phyloP scores from a whole-genome alignment of 1,140 invertebrate species.

The Uloborus diversus region DNA sequence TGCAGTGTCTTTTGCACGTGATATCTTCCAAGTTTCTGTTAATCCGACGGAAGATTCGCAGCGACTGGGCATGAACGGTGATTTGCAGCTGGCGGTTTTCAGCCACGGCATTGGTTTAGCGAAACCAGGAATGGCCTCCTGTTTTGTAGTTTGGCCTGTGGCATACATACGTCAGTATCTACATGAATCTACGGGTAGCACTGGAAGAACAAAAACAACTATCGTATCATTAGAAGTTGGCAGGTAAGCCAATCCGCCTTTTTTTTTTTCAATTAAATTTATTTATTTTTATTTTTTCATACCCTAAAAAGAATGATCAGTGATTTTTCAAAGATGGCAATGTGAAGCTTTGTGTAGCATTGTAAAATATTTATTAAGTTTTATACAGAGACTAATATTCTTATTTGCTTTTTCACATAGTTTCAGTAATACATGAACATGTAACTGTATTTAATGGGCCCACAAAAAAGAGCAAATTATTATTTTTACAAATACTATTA shows the following conservation, averaged over 20 bases:
- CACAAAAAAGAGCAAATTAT: too few relatives aligned
- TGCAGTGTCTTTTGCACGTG: slow-evolving; percentile 32
- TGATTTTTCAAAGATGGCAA: too few relatives aligned
- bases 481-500: too few relatives aligned
- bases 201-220: slow-evolving; percentile 41
- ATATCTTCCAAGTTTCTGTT: slow-evolving; percentile 56
- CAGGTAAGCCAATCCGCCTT: slow-evolving; percentile 58
- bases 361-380: too few relatives aligned
- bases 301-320: too few relatives aligned
- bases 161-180: slow-evolving; percentile 59
- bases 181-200: slow-evolving; percentile 47
- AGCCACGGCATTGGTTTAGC: slow-evolving; percentile 57
- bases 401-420: too few relatives aligned
- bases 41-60: slow-evolving; percentile 57
- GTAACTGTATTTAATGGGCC: too few relatives aligned
- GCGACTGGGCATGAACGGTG: slow-evolving; percentile 48
- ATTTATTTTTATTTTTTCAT: too few relatives aligned
- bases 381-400: too few relatives aligned
- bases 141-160: slow-evolving; percentile 58
- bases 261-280: too few relatives aligned
- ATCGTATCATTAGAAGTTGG: slow-evolving; percentile 59
- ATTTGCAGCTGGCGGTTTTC: slow-evolving; percentile 55
- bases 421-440: too few relatives aligned
- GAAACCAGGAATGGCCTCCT: slow-evolving; percentile 50
- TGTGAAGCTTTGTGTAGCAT: too few relatives aligned